phyloP scores from a whole-genome alignment of 2,888 invertebrate species.

The Epirrhoe tristata region DNA sequence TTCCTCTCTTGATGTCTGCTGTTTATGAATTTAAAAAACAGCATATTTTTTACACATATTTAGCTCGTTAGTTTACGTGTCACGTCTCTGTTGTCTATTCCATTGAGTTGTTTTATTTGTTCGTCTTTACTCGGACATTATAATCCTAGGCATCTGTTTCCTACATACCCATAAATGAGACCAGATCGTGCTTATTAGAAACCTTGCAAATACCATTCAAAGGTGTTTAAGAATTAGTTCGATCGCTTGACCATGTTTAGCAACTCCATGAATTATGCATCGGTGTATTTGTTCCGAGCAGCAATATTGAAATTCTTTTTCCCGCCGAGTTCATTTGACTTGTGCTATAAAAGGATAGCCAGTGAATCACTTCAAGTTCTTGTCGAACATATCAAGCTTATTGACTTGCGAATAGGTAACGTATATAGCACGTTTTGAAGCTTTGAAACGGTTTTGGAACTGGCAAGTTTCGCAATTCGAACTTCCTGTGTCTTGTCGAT shows the following conservation, averaged over 20 bases:
- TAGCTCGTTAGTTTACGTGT: slow-evolving; percentile 23
- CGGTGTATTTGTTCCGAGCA: slow-evolving; percentile 54
- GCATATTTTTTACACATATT: slow-evolving; percentile 12
- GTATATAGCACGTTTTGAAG: slow-evolving; percentile 36
- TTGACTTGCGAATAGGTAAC: slow-evolving; percentile 44
- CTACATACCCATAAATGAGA: slow-evolving; percentile 64
- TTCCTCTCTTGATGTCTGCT: slow-evolving; percentile 49
- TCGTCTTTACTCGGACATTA: slow-evolving; percentile 45
- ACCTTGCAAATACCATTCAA: slow-evolving; percentile 62
- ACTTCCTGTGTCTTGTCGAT: slow-evolving; percentile 36
- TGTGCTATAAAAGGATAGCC: too few relatives aligned
- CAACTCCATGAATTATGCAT: slow-evolving; percentile 66
- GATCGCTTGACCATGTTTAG: slow-evolving; percentile 65
- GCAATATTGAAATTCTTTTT: slow-evolving; percentile 60
- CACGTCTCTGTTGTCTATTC: slow-evolving; percentile 36
- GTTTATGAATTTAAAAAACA: slow-evolving; percentile 40
- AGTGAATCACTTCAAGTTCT: slow-evolving; percentile 65
- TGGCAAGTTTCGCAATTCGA: slow-evolving; percentile 25
- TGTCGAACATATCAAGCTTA: slow-evolving; percentile 50
- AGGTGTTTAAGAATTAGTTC: slow-evolving; percentile 58
- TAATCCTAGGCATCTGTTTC: slow-evolving; percentile 63
- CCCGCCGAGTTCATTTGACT: slow-evolving; percentile 61
- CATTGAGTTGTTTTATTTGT: slow-evolving; percentile 32
- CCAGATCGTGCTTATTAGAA: slow-evolving; percentile 54
- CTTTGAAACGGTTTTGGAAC: slow-evolving; percentile 29